Base-by-base conservation (phyloP, 2,113 vertebrate genomes). In the Percina caprodes region DNA sequence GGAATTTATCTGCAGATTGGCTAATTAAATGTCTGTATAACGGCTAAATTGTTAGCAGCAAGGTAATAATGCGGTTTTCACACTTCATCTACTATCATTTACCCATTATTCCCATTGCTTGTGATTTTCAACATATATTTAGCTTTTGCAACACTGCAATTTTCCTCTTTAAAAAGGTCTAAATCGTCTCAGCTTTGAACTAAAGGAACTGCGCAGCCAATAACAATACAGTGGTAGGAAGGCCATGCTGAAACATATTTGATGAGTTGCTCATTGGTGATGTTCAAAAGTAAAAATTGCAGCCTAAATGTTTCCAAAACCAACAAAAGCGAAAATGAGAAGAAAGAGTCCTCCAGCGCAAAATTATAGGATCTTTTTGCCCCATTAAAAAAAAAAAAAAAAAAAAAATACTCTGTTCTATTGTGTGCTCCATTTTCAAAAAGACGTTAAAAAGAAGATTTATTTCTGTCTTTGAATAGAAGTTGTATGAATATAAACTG, bases 401-500 rank as follows among this genome's bases (percentile, higher is more conserved):
- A 30, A 30, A 3, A 76, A 86, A 83, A 16, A 35, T 39, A 70
- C 69, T 55, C 82, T 58, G n/a, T 51, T 85, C 63, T 16, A 62
- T 71, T 42, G 12, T 61, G 51, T 77, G 83, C 63, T 73, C 66
- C 6, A 14, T 83, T 79, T 88, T 76, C 39, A 69, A 56, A 62
- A 74, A 62, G 61, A 56, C 26, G 13, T 80, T 74, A 55, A 79
- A 48, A 80, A 76, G 66, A 69, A 65, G 66, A 66, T 80, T 84
- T 66, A 79, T 80, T 83, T 84, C 58, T 48, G 58, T 72, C 76
- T 67, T 49, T 84, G 84, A 81, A 62, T 58, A 69, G 52, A 82
- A 79, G 49, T 68, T 77, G 69, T 69, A 51, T 81, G 75, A 85
- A 80, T 84, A 70, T 67, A 67, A 88, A 86, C n/a, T 63, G 78